A percentile compares a stretch with the other conserved stretches of the same genome.
phyloP scores from a whole-genome alignment of 2,113 vertebrate genomes.

The Chloebia gouldiae region DNA sequence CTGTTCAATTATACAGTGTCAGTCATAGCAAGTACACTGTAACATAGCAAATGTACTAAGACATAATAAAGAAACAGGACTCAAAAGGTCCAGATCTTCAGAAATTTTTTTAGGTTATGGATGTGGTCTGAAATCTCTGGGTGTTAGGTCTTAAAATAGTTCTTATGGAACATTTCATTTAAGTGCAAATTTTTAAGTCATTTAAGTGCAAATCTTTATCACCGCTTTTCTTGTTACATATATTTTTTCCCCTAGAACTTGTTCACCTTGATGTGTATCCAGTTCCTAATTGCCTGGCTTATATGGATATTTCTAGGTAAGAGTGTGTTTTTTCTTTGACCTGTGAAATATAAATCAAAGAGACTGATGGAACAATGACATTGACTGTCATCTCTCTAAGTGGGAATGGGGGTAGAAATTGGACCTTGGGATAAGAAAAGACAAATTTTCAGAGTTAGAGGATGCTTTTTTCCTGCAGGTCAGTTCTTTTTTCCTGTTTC shows the following conservation, averaged over 20 bases:
- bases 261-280: constrained; percentile 88
- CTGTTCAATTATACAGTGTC: background rate
- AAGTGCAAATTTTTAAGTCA: background rate
- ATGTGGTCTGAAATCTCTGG: background rate
- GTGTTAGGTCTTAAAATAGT: background rate
- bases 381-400: background rate
- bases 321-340: background rate
- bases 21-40: background rate
- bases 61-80: background rate
- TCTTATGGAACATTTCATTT: background rate
- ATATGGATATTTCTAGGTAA: constrained; percentile 96
- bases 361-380: background rate
- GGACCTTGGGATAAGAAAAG: background rate
- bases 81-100: background rate
- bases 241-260: constrained; percentile 79
- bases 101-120: background rate
- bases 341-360: background rate
- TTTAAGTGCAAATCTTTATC: background rate
- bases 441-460: background rate
- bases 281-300: constrained; percentile 86
- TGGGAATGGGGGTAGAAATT: background rate
- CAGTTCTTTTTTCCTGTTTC: background rate
- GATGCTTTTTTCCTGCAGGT: background rate
- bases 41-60: background rate
- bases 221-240: background rate